phyloP scores from a whole-genome alignment of 1,140 invertebrate species.

The Protaetia brevitarsis region DNA sequence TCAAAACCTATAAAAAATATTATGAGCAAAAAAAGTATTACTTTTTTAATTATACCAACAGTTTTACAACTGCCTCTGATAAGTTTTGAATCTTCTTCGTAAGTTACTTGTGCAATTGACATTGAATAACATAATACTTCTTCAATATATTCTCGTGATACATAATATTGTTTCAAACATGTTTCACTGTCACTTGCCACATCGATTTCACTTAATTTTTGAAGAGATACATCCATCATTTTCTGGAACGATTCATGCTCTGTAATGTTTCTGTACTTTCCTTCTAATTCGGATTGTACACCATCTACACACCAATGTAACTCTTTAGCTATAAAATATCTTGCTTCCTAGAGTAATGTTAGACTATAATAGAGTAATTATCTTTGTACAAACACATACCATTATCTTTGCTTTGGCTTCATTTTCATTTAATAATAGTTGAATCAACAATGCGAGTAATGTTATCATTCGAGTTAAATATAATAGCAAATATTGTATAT shows the following conservation, averaged over 20 bases:
- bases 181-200: slow-evolving; percentile 23
- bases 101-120: slow-evolving; percentile 43
- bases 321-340: slow-evolving; percentile 15
- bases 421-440: slow-evolving; percentile 19
- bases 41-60: slow-evolving; percentile 26
- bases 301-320: background rate
- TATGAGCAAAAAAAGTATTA: background rate
- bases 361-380: background rate
- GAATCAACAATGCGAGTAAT: slow-evolving; percentile 10
- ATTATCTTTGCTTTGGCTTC: background rate
- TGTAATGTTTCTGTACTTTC: background rate
- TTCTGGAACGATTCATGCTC: background rate
- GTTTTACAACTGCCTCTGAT: slow-evolving; percentile 39
- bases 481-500: background rate
- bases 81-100: slow-evolving; percentile 37
- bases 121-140: slow-evolving; percentile 43
- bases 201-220: slow-evolving; percentile 42
- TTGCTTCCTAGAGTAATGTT: slow-evolving; percentile 1
- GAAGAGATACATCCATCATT: too few relatives aligned
- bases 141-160: slow-evolving; percentile 34
- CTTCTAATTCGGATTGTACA: background rate
- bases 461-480: background rate
- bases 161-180: slow-evolving; percentile 21
- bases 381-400: background rate
- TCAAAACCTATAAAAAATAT: slow-evolving; percentile 34